These are phyloP conservation scores for Moxostoma hubbsi DNA, from an alignment of 2,797 vertebrate genomes.

Conservation along the genomic window DNA sequence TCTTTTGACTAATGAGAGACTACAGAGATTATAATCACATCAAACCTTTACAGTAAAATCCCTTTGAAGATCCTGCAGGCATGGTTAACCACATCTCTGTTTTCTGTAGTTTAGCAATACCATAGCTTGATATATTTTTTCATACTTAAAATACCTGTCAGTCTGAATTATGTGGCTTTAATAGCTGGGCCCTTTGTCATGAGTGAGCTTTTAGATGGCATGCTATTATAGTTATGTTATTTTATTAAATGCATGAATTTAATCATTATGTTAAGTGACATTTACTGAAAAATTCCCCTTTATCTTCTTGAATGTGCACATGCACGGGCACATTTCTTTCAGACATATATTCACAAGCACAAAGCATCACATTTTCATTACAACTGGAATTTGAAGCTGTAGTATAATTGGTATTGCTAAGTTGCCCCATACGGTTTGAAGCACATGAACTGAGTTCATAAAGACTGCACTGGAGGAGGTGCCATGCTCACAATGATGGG, in stretches of 20 bases:
- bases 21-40: conserved; percentile 1
- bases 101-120: conserved; percentile 16
- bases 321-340: background rate
- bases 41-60: conserved; percentile 9
- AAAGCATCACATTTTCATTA: conserved; percentile 18
- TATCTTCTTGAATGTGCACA: conserved; percentile 2
- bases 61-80: conserved; percentile 18
- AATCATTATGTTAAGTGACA: conserved; percentile 38
- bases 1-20: conserved; percentile 26
- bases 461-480: conserved; percentile 56
- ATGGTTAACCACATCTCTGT: conserved; percentile 5
- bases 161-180: conserved; percentile 23
- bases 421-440: conserved; percentile 62
- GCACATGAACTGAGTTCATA: conserved; percentile 70
- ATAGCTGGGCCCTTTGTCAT: conserved; percentile 3
- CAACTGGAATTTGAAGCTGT: conserved; percentile 63
- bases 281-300: conserved; percentile 43
- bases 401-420: conserved; percentile 69
- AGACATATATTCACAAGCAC: background rate
- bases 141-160: conserved; percentile 17
- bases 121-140: background rate
- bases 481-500: conserved; percentile 59
- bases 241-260: background rate
- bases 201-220: conserved; percentile 2
- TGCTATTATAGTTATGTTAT: background rate